These are phyloP conservation scores for Ennomos fuscantarius DNA, from an alignment of 2,888 invertebrate species.

Conservation along the genomic window DNA sequence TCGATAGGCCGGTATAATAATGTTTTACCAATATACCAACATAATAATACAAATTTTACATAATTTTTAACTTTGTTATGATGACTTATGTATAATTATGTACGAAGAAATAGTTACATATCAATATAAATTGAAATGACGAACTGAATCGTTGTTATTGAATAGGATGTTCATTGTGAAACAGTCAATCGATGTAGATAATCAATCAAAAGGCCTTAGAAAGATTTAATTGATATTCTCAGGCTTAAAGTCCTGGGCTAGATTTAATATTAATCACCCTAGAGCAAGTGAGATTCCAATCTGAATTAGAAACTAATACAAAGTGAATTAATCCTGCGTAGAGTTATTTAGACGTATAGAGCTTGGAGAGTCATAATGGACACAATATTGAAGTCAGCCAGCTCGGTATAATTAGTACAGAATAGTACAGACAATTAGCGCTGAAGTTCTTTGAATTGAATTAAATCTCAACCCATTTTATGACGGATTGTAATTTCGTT, in stretches of 20 bases:
- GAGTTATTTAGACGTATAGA: conserved; percentile 1
- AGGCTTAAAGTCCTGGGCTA: conserved; percentile 20
- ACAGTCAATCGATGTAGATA: conserved; percentile 27
- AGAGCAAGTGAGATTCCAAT: conserved; percentile 8
- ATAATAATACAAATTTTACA: no score
- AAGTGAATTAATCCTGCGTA: conserved; percentile 18
- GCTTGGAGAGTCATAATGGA: neutral
- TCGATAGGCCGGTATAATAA: no score
- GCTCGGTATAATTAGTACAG: no score
- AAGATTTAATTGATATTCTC: conserved; percentile 26
- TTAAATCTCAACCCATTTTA: no score
- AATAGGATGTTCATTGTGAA: conserved; percentile 17
- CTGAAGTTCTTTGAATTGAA: no score
- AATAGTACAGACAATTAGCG: no score
- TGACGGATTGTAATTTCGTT: no score
- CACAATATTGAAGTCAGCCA: no score
- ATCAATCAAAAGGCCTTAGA: conserved; percentile 25
- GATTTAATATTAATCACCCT: conserved; percentile 23
- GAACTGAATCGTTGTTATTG: conserved; percentile 6
- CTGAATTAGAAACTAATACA: conserved; percentile 22
- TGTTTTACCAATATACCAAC: no score
- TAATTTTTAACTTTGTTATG: no score
- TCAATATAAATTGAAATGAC: conserved; percentile 5
- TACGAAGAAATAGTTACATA: neutral
- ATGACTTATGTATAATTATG: no score